phyloP scores from a whole-genome alignment of 1,140 invertebrate genomes.

The Neodiprion virginianus region DNA sequence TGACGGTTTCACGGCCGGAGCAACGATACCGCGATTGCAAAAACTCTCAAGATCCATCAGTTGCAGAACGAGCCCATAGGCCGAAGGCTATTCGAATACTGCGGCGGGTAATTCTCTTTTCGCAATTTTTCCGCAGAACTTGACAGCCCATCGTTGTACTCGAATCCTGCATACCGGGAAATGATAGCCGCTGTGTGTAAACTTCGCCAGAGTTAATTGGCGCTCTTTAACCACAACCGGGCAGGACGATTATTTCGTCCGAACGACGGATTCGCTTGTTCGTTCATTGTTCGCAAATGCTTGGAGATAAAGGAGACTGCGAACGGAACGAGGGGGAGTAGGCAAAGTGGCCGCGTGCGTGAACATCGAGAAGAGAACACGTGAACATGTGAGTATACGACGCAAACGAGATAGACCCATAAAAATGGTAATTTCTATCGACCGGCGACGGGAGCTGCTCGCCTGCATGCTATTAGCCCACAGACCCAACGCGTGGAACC shows the following conservation, averaged over 20 bases:
- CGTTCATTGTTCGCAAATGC: neutral
- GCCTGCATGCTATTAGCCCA: slow-evolving; percentile 63
- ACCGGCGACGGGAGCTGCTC: slow-evolving; percentile 44
- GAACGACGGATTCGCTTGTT: slow-evolving; percentile 4
- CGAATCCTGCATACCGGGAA: no score
- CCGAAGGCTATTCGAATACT: neutral
- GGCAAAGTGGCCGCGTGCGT: slow-evolving; percentile 6
- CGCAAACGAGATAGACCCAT: slow-evolving; percentile 58
- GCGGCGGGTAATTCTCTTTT: neutral
- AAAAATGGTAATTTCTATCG: slow-evolving; percentile 64
- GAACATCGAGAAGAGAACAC: neutral
- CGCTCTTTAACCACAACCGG: neutral
- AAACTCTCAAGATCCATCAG: slow-evolving; percentile 10
- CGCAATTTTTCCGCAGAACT: neutral
- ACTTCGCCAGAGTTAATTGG: neutral
- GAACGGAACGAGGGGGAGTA: neutral
- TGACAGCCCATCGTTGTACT: neutral
- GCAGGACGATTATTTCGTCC: neutral
- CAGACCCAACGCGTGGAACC: slow-evolving; percentile 45
- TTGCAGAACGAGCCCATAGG: neutral
- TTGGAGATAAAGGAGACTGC: neutral
- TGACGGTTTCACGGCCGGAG: slow-evolving; percentile 14
- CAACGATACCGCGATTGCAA: slow-evolving; percentile 19
- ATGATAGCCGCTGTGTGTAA: no score
- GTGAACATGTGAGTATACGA: slow-evolving; percentile 5